Evolutionary conservation across 1,140 invertebrate genomes (phyloP).

Genomic region (Sinella curviseta): DNA sequence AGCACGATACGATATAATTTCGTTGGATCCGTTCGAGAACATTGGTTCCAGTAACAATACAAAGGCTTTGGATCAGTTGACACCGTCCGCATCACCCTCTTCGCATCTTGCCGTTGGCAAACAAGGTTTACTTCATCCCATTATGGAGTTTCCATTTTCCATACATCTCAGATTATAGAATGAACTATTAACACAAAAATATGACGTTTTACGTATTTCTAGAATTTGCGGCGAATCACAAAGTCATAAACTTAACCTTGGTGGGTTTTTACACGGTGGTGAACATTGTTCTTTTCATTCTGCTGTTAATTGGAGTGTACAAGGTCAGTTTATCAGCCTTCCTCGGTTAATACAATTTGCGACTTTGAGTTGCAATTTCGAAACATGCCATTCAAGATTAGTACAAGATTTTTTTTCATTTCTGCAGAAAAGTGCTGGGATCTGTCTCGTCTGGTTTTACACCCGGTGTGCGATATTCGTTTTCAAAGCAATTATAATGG

Average conservation of each 20-base stretch:
- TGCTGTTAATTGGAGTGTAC: slow-evolving; percentile 20
- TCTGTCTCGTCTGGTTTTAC: slow-evolving; percentile 38
- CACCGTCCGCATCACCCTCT: background rate
- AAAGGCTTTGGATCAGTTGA: background rate
- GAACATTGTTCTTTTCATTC: slow-evolving; percentile 24
- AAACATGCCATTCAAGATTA: background rate
- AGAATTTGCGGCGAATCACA: slow-evolving; percentile 32
- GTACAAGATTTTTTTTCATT: background rate
- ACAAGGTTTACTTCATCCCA: background rate
- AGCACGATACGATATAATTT: slow-evolving; percentile 23
- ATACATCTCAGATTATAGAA: background rate
- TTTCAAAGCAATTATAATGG: slow-evolving; percentile 33
- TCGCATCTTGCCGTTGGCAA: background rate
- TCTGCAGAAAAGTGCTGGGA: slow-evolving; percentile 27
- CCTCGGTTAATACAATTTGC: no score
- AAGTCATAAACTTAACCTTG: slow-evolving; percentile 30
- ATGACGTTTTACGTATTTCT: background rate
- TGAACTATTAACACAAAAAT: no score
- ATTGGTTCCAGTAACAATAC: background rate
- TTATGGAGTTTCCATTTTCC: background rate
- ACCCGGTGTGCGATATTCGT: slow-evolving; percentile 36
- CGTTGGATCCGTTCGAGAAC: slow-evolving; percentile 36
- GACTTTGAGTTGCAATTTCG: background rate
- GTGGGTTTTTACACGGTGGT: slow-evolving; percentile 27
- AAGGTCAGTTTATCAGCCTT: slow-evolving; percentile 24